These are phyloP conservation scores for Sylvietta virens DNA, from an alignment of 2,113 vertebrate species.

Conservation along the genomic window DNA sequence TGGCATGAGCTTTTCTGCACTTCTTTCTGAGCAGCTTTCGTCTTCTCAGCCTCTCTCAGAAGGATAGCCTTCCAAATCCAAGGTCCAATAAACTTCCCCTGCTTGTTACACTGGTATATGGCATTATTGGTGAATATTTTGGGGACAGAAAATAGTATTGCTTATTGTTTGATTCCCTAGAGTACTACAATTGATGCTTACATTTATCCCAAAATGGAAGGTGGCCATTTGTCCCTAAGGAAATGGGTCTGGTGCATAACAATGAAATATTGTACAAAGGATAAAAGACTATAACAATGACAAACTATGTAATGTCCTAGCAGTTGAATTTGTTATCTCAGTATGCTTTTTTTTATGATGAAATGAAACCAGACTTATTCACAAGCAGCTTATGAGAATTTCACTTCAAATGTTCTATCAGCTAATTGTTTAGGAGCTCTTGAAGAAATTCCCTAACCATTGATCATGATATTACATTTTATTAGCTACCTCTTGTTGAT, in stretches of 20 bases:
- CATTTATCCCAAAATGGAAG: slow-evolving; percentile 2
- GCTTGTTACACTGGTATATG: not conserved
- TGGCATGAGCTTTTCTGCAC: slow-evolving; percentile 7
- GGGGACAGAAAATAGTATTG: not conserved
- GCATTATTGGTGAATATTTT: not conserved
- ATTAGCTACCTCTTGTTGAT: not conserved
- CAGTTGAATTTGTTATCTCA: not conserved
- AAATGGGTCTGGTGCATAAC: not conserved
- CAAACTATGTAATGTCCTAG: not conserved
- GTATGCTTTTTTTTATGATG: not conserved
- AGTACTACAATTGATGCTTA: not conserved
- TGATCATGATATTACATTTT: not conserved
- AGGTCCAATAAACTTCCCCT: not conserved
- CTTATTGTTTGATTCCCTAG: not conserved
- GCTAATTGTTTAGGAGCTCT: not conserved
- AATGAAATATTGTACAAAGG: not conserved
- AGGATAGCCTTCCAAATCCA: not conserved
- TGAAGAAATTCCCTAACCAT: not conserved
- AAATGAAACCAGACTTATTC: not conserved
- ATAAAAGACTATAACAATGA: not conserved
- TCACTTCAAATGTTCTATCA: not conserved
- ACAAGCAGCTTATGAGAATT: not conserved
- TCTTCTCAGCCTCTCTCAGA: not conserved
- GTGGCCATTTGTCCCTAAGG: not conserved
- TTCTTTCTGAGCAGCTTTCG: not conserved